phyloP scores from a whole-genome alignment of 2,797 vertebrate species.

The Acanthis flammea region DNA sequence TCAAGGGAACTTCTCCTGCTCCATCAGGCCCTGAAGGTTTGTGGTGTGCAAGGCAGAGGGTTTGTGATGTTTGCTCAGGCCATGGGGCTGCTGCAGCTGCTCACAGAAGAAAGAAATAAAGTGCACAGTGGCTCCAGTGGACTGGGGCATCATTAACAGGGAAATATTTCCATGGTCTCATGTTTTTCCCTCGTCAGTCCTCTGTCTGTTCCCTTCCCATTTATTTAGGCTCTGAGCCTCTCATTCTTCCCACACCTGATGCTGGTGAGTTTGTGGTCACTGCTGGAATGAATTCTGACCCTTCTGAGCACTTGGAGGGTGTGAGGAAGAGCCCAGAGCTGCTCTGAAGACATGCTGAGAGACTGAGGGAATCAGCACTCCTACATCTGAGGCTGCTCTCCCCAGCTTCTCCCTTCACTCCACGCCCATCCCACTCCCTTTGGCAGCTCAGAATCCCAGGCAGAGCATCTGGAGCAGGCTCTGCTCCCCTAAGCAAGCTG shows the following conservation, averaged over 20 bases:
- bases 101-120: not conserved
- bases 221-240: not conserved
- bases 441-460: not conserved
- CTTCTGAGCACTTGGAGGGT: not conserved
- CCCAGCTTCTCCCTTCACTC: not conserved
- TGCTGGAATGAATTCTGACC: not conserved
- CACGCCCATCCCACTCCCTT: rapidly evolving
- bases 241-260: not conserved
- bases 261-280: not conserved
- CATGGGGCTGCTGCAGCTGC: not conserved
- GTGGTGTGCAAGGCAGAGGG: not conserved
- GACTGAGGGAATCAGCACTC: not conserved
- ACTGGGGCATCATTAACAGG: not conserved
- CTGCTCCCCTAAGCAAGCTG: not conserved
- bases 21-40: not conserved
- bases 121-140: not conserved
- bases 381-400: not conserved
- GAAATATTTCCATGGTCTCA: not conserved
- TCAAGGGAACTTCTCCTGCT: not conserved
- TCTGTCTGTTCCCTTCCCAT: not conserved
- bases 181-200: not conserved
- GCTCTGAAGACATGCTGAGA: not conserved
- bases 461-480: not conserved
- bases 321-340: not conserved
- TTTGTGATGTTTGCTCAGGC: not conserved